Base-by-base conservation (phyloP, 2,888 invertebrate species). In the Xestia xanthographa region DNA sequence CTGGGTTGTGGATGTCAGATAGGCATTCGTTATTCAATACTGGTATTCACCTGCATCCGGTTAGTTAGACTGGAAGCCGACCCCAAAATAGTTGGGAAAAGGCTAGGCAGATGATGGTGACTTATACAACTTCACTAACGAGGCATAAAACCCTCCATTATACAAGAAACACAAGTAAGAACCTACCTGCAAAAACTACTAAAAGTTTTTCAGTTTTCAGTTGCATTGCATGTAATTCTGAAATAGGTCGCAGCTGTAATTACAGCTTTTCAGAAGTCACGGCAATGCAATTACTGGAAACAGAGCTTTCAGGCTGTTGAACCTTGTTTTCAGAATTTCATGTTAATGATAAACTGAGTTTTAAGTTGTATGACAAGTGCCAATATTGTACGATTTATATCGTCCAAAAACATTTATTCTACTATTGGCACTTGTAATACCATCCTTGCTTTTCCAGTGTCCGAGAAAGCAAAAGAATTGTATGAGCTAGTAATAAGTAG, bases 211-310 rank as follows among this genome's bases (percentile, higher is more conserved):
- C 60, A 75, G 82, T 71, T 67, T 75, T 60, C 58, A 78, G 71
- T 76, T 29, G 72, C 74, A 81, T 76, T 34, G 71, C 79, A 76
- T 76, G 79, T 67, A 68, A 82, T 75, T 65, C 75, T 76, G 72
- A 90, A 89, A 88, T 90, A 77, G 90, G 90, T 90, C 90, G 85
- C 60, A 77, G 73, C 80, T 77, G 71, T 85, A 87, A 87, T 88
- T 83, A 88, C 80, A 78, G 71, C 79, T 80, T 85, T 84, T 86
- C 79, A 80, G 73, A 34, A 71, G 79, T 81, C 79, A 88, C 86
- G 84, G 78, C 75, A 88, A 71, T 79, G 88, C 77, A 86, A 78
- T 85, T 85, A 74, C 83, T 72, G 75, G 38, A 48, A 62, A 72
- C 62, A 20, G 29, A 67, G 29, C 4, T 74, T 72, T 41, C 20